Base-by-base conservation (phyloP, 1,140 invertebrate genomes). In the Centruroides vittatus region DNA sequence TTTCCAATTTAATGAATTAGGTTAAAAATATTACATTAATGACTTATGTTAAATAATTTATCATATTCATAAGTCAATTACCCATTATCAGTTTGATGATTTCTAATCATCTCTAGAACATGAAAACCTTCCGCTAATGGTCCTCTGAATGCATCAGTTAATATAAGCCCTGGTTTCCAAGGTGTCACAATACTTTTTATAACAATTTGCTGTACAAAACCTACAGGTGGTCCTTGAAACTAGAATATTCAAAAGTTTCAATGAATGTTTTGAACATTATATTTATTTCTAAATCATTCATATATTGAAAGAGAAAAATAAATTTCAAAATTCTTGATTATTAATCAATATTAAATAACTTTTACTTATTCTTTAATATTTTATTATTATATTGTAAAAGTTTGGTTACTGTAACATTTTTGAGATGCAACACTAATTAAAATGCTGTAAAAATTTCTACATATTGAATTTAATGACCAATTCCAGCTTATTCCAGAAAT, bases 121-220 rank as follows among this genome's bases (percentile, higher is more conserved):
- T 63, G 46, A 58, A 61, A 63, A 52, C 58, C 35, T 55, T 3
- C 9, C 52, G 66, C 74, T 0, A 96, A 75, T 35, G 92, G 90
- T n/a, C 84, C 89, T 68, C 89, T 78, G 72, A 93, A 92, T 54
- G 89, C 89, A 80, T 95, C 92, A 70, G 85, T 84, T 64, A 92
- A 74, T 65, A 83, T 81, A 60, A 95, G 74, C 66, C 87, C 82
- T 63, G 81, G 78, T 56, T 79, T 81, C 92, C 92, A 96, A 62
- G 92, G 93, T 59, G 86, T 79, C 34, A 96, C 89, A 62, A 86
- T 81, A 58, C 77, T 75, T 66, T 77, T 80, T 47, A 83, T 70
- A 55, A 83, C 69, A 51, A 83, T 74, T 71, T 82, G 75, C 60
- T 75, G 91, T 34, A 95, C 79, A 74, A 87, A 94, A 41, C 87